phyloP scores from a whole-genome alignment of 2,888 invertebrate species.

The Hypomecis punctinalis region DNA sequence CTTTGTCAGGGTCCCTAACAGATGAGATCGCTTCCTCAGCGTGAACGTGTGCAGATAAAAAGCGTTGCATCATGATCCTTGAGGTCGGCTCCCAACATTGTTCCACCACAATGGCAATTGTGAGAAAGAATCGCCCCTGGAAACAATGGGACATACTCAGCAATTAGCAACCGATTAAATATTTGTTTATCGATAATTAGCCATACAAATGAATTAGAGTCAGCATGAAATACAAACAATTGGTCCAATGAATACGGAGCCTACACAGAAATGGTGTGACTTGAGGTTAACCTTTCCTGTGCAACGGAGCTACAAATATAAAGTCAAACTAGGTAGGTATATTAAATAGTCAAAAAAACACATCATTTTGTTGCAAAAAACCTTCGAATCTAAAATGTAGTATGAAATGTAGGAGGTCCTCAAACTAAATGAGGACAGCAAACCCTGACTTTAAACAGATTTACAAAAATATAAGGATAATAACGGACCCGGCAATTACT shows the following conservation, averaged over 20 bases:
- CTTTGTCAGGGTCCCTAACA: constrained; percentile 50
- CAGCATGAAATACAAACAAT: constrained; percentile 49
- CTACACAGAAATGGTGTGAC: constrained; percentile 28
- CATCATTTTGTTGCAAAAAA: too few relatives aligned
- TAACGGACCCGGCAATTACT: constrained; percentile 14
- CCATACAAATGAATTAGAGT: constrained; percentile 59
- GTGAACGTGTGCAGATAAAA: constrained; percentile 52
- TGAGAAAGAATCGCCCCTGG: constrained; percentile 73
- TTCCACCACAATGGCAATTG: constrained; percentile 81
- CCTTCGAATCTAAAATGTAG: not conserved
- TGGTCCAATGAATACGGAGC: constrained; percentile 39
- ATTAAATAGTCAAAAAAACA: not conserved
- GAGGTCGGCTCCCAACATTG: constrained; percentile 83
- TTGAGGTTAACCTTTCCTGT: constrained; percentile 27
- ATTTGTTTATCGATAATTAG: constrained; percentile 67
- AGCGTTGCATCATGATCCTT: constrained; percentile 70
- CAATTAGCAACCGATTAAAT: constrained; percentile 82
- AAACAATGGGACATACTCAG: constrained; percentile 74
- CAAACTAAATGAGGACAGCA: not conserved
- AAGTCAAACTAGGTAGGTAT: not conserved
- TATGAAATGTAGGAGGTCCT: too few relatives aligned
- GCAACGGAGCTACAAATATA: not conserved
- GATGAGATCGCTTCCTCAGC: constrained; percentile 57
- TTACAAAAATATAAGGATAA: constrained; percentile 4
- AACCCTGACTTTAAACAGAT: not conserved